Base-by-base conservation (phyloP, 2,888 invertebrate genomes). In the Erannis defoliaria region DNA sequence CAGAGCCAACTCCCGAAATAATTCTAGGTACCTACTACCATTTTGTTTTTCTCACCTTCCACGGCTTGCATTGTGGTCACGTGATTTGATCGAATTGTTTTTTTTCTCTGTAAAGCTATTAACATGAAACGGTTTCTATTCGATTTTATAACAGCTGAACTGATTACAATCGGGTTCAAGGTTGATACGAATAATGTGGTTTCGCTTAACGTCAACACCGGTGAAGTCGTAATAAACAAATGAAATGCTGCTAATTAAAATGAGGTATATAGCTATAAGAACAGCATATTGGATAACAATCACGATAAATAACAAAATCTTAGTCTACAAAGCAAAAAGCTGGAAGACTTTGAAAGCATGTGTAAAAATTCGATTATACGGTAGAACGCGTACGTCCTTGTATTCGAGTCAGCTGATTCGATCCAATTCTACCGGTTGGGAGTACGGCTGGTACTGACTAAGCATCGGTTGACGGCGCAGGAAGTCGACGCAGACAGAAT, bases 1-100 rank as follows among this genome's bases (percentile, higher is more conserved):
- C 58, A 55, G 62, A 73, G 90, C 91, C 91, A 91, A 87, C 49
- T 81, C 80, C 81, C 67, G 77, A 89, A 90, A 89, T 90, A 89
- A 87, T 76, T 62, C 66, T 71, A 51, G 51, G 51, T 42, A 73
- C 75, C n/a, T n/a, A n/a, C n/a, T n/a, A 76, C 78, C 75, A 76
- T 79, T 81, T 80, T 78, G 86, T 83, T 84, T 82, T 83, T 85
- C 83, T 81, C 88, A 88, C 88, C 88, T 88, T 81, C 82, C 76
- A 77, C 76, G 71, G 75, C 78, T 74, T 82, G 81, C 76, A 86
- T 81, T 84, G 84, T 84, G 86, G 82, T 89, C 89, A 88, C 82
- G 87, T 88, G 89, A 74, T 67, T 43, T 53, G 55, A 49, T 65
- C 62, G 67, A 64, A 48, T 54, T 49, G 33, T 55, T 55, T 68